Evolutionary conservation across 2,888 invertebrate genomes (phyloP).

Genomic region (Micoletzkya japonica): DNA sequence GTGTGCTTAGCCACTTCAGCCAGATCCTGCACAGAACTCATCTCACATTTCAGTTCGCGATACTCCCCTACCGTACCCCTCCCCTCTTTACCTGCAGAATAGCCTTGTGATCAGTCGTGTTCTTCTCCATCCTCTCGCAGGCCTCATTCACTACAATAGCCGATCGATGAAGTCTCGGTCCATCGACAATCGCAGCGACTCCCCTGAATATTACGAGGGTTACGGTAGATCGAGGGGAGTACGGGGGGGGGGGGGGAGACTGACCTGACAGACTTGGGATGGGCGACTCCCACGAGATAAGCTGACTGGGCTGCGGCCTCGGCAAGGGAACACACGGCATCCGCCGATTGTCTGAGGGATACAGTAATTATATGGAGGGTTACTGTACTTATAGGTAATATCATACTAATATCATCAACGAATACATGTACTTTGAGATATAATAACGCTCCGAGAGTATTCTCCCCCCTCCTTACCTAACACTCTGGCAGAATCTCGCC

Average conservation of each 20-base stretch:
- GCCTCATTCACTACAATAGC: constrained; percentile 87
- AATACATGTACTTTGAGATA: too few species aligned
- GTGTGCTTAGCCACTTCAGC: constrained; percentile 95
- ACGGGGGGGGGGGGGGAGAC: constrained; percentile 66
- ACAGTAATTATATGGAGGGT: too few species aligned
- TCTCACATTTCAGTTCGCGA: neutral
- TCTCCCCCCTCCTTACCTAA: constrained; percentile 68
- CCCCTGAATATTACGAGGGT: constrained; percentile 67
- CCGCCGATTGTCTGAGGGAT: constrained; percentile 78
- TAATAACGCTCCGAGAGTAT: too few species aligned
- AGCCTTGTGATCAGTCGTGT: constrained; percentile 40
- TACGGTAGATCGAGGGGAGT: neutral
- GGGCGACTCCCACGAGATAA: constrained; percentile 89
- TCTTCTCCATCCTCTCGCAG: constrained; percentile 70
- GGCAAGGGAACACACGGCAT: constrained; percentile 85
- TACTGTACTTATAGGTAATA: too few species aligned
- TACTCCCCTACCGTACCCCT: neutral
- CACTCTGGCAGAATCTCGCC: constrained; percentile 79
- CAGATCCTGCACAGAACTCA: constrained; percentile 68
- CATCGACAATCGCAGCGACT: constrained; percentile 84
- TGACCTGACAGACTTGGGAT: constrained; percentile 76
- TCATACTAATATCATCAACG: too few species aligned
- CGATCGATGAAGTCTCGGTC: constrained; percentile 83
- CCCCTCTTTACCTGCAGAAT: constrained; percentile 38
- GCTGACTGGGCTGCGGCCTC: constrained; percentile 91